Conservation (phyloP, 1,140 invertebrate species). For the Agrypnia vestita region DNA sequence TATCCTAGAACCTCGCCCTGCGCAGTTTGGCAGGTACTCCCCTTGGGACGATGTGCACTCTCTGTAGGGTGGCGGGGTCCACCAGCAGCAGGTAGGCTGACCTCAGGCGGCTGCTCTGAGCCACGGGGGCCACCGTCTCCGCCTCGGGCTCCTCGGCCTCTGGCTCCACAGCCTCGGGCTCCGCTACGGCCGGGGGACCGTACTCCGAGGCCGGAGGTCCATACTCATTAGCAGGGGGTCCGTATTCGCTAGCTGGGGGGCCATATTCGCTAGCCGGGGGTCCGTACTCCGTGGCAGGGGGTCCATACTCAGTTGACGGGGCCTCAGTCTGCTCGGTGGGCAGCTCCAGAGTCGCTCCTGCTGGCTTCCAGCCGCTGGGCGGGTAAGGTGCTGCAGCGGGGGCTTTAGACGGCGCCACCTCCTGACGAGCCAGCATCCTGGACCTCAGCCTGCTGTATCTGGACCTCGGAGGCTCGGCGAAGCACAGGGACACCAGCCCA, state of each 20-base stretch:
- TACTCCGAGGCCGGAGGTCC: too few relatives aligned
- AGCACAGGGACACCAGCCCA: constrained; percentile 16
- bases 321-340: constrained; percentile 64
- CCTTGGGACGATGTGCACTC: too few relatives aligned
- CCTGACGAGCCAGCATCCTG: constrained; percentile 9
- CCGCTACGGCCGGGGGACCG: too few relatives aligned
- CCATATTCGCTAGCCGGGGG: constrained; percentile 66
- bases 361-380: constrained; percentile 60
- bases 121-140: too few relatives aligned
- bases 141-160: too few relatives aligned
- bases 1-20: too few relatives aligned
- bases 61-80: too few relatives aligned
- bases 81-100: too few relatives aligned
- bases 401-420: constrained; percentile 1
- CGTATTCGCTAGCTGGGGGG: too few relatives aligned
- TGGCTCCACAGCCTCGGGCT: too few relatives aligned
- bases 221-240: constrained; percentile 62
- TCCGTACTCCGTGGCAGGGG: constrained; percentile 63
- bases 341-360: constrained; percentile 65
- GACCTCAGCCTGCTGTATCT: constrained; percentile 24
- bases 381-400: constrained; percentile 35
- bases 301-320: constrained; percentile 61
- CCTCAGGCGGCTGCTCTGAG: too few relatives aligned
- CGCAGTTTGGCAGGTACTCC: too few relatives aligned
- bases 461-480: constrained; percentile 35